Evolutionary conservation across 2,113 vertebrate species (phyloP), one percentile per base, ranked within the genome.

Genomic region (Candoia aspera): DNA sequence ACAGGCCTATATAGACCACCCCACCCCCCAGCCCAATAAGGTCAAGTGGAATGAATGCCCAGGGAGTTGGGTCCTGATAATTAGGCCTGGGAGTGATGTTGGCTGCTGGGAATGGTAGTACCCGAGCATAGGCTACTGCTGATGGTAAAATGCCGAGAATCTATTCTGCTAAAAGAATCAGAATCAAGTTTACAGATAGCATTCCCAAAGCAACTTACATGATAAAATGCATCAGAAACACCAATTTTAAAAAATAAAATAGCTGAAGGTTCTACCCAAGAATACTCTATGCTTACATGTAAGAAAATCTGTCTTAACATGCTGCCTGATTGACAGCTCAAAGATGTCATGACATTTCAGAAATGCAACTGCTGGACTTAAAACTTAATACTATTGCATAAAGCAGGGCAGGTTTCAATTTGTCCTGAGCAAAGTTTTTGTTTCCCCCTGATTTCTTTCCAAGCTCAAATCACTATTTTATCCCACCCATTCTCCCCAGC

Each of bases 321-420:
- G 86, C 37, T 83, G 24, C 37, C 64, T 59, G 12, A 79, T 46
- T 88, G 64, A 37, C 62, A 57, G 19, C n/a, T 6, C 1, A 11
- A 17, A 58, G 90, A 91, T 29, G 33, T 49, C 79, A 53, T 85
- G 84, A 46, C n/a, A 57, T 73, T 73, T 87, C 23, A 87, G n/a
- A 37, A 5, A 59, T 49, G 15, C 42, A 59, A 53, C 42, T 83
- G 12, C 37, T 58, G 33, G 26, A 88, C 64, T 83, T 42, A 79
- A 26, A 73, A 15, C 64, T 49, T 42, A 58, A 26, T 8, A 9
- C 55, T 88, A 17, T 91, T 83, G 54, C 46, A 87, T 87, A 91
- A 87, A 83, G 33, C 64, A 33, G 54, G 85, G 53, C 62, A 91
- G n/a, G 62, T 88, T 58, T 91, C 64, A 91, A 79, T 46, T 62